These are phyloP conservation scores for Sphyrna mokarran DNA, from an alignment of 2,113 vertebrate species.

Conservation along the genomic window DNA sequence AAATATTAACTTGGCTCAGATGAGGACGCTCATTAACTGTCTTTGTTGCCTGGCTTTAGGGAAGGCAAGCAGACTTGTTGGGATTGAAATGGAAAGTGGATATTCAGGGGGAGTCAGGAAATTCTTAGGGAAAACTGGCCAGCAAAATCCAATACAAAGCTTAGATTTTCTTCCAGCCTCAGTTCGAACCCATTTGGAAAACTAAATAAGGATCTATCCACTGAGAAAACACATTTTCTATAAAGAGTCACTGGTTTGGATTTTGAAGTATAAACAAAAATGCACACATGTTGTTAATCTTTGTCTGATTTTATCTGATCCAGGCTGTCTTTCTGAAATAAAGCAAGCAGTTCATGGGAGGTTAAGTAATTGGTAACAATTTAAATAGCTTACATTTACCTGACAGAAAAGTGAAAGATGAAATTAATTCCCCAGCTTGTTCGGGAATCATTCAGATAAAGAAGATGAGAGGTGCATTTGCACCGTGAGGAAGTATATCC, in stretches of 20 bases:
- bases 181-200: not conserved
- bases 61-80: not conserved
- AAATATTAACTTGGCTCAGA: not conserved
- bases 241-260: not conserved
- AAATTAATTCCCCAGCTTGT: not conserved
- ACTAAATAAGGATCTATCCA: not conserved
- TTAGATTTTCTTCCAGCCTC: not conserved
- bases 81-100: not conserved
- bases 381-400: not conserved
- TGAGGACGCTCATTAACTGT: not conserved
- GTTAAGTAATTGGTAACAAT: conserved; percentile 8
- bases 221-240: not conserved
- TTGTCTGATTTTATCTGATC: not conserved
- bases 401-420: not conserved
- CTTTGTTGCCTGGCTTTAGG: not conserved
- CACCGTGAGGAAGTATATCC: not conserved
- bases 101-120: not conserved
- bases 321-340: not conserved
- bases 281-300: not conserved
- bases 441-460: not conserved
- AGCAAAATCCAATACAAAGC: not conserved
- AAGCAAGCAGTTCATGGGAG: not conserved
- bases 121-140: not conserved
- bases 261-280: not conserved
- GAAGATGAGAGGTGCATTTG: not conserved